phyloP scores from a whole-genome alignment of 2,888 invertebrate genomes.

The Melanostoma mellinum region DNA sequence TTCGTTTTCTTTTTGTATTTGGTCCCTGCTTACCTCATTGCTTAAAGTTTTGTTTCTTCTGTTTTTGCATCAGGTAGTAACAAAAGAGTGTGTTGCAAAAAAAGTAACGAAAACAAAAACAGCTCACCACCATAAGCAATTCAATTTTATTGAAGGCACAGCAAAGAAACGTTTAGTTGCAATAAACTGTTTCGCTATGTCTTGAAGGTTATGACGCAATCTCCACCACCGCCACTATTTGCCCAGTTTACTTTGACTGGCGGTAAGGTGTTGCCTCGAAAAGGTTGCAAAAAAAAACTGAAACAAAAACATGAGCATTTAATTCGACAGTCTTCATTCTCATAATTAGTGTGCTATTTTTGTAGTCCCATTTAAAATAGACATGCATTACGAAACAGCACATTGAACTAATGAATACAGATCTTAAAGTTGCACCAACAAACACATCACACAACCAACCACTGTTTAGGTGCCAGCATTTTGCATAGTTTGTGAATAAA shows the following conservation, averaged over 20 bases:
- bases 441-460: not conserved
- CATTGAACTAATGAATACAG: slow-evolving; percentile 63
- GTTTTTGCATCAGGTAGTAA: not conserved
- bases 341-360: slow-evolving; percentile 33
- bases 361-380: slow-evolving; percentile 35
- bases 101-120: slow-evolving; percentile 19
- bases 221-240: not conserved
- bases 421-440: slow-evolving; percentile 7
- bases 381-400: slow-evolving; percentile 56
- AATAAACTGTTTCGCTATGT: slow-evolving; percentile 21
- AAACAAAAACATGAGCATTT: slow-evolving; percentile 19
- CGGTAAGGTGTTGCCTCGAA: not conserved
- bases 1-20: slow-evolving; percentile 33
- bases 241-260: not conserved
- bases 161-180: slow-evolving; percentile 36
- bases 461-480: slow-evolving; percentile 11
- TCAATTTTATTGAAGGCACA: slow-evolving; percentile 39
- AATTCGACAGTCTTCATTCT: slow-evolving; percentile 35
- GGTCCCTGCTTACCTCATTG: slow-evolving; percentile 36
- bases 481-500: slow-evolving; percentile 25
- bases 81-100: slow-evolving; percentile 40
- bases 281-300: slow-evolving; percentile 25
- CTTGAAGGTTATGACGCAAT: slow-evolving; percentile 47
- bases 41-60: not conserved
- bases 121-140: slow-evolving; percentile 40